Conservation (phyloP, 2,888 invertebrate species). For the Diaprepes abbreviatus region DNA sequence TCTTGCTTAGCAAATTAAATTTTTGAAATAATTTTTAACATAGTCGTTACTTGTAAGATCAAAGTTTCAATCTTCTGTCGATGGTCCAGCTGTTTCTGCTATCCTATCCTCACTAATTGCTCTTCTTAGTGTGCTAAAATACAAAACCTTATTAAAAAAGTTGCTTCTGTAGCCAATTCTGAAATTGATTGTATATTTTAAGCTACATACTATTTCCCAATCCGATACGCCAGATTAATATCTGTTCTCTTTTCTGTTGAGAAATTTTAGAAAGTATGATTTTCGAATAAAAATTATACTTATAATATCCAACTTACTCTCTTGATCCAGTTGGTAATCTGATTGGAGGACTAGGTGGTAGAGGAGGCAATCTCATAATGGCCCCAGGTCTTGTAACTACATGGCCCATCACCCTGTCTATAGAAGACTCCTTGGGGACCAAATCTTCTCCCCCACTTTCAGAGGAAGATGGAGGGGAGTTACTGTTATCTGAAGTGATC, state of each 20-base stretch:
- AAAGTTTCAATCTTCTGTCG: neutral
- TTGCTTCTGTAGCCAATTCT: too few species aligned
- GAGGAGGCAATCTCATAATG: conserved; percentile 64
- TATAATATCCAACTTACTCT: too few species aligned
- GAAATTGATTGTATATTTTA: too few species aligned
- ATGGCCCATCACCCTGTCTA: conserved; percentile 66
- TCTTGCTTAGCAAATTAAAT: too few species aligned
- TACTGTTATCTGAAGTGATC: conserved; percentile 54
- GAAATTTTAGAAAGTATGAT: too few species aligned
- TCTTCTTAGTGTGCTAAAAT: conserved; percentile 52
- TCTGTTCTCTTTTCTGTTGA: too few species aligned
- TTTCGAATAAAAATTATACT: too few species aligned
- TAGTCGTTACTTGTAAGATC: too few species aligned
- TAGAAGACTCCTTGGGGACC: conserved; percentile 57
- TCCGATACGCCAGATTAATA: too few species aligned
- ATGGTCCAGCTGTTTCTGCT: conserved; percentile 34
- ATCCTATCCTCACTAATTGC: conserved; percentile 51
- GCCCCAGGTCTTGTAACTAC: conserved; percentile 63
- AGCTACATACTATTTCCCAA: too few species aligned
- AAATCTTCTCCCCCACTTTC: conserved; percentile 62
- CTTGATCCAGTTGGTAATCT: conserved; percentile 45
- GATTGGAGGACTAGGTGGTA: conserved; percentile 64
- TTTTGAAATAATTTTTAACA: too few species aligned
- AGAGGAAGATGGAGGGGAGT: conserved; percentile 65
- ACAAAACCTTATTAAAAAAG: too few species aligned